phyloP scores from a whole-genome alignment of 1,140 invertebrate genomes.

The Heliconius himera region DNA sequence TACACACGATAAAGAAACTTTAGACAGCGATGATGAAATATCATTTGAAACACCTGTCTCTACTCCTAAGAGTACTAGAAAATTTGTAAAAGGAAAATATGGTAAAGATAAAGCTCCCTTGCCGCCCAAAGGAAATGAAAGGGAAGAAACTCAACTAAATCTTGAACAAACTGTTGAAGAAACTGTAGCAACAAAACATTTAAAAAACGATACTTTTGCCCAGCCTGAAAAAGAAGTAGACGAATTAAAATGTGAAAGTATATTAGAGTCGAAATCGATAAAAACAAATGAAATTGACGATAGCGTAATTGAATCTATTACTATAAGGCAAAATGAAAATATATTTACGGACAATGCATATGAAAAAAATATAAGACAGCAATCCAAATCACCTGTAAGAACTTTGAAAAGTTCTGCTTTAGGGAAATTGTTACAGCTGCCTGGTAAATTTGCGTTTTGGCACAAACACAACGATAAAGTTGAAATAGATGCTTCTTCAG shows the following conservation, averaged over 20 bases:
- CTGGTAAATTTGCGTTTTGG: constrained; percentile 79
- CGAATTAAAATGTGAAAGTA: background rate
- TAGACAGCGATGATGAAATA: constrained; percentile 71
- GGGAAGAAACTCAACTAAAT: background rate
- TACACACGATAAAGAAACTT: constrained; percentile 55
- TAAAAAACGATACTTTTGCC: background rate
- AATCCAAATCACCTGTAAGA: constrained; percentile 63
- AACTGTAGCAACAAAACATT: background rate
- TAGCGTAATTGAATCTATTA: background rate
- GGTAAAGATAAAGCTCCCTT: constrained; percentile 76
- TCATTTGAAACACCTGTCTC: constrained; percentile 78
- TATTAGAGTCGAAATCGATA: background rate
- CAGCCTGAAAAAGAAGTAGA: background rate
- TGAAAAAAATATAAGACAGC: constrained; percentile 53
- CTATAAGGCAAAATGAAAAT: background rate
- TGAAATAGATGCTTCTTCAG: constrained; percentile 52
- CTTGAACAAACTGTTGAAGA: background rate
- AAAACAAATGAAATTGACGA: background rate
- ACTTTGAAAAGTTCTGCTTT: constrained; percentile 59
- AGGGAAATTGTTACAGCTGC: constrained; percentile 75
- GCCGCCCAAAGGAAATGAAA: constrained; percentile 30
- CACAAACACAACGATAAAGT: constrained; percentile 65
- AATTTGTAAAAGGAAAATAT: constrained; percentile 68
- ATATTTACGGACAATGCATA: background rate
- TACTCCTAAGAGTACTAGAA: constrained; percentile 69